Conservation (phyloP, 2,113 vertebrate species). For the Alaudala cheleensis region DNA sequence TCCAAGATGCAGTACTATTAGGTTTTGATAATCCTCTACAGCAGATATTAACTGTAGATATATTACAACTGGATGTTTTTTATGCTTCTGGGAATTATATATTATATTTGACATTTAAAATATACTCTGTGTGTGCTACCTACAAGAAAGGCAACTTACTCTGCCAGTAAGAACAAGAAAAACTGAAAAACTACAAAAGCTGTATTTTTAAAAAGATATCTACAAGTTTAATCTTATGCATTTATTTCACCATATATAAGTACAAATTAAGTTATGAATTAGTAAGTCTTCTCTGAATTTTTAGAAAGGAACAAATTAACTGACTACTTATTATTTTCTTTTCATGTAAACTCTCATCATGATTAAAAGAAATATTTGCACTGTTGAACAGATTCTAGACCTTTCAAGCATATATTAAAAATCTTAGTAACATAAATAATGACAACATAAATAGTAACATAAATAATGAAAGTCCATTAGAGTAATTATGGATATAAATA, state of each 20-base stretch:
- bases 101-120: neutral
- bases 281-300: neutral
- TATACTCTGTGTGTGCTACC: neutral
- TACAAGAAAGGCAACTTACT: neutral
- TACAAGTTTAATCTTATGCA: neutral
- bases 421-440: neutral
- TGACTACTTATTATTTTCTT: neutral
- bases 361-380: neutral
- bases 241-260: neutral
- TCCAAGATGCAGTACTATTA: neutral
- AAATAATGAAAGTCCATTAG: neutral
- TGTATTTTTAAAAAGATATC: neutral
- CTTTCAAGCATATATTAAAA: neutral
- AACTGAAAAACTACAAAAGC: neutral
- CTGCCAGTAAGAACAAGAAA: neutral
- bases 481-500: neutral
- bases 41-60: neutral
- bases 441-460: neutral
- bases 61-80: neutral
- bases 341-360: neutral
- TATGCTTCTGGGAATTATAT: neutral
- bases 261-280: neutral
- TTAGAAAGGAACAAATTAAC: neutral
- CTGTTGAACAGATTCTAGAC: neutral
- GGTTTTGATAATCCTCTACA: neutral